A percentile compares a stretch with the other conserved stretches of the same genome.
Evolutionary conservation across 1,140 invertebrate genomes (phyloP).

Genomic region (Mercenaria mercenaria): DNA sequence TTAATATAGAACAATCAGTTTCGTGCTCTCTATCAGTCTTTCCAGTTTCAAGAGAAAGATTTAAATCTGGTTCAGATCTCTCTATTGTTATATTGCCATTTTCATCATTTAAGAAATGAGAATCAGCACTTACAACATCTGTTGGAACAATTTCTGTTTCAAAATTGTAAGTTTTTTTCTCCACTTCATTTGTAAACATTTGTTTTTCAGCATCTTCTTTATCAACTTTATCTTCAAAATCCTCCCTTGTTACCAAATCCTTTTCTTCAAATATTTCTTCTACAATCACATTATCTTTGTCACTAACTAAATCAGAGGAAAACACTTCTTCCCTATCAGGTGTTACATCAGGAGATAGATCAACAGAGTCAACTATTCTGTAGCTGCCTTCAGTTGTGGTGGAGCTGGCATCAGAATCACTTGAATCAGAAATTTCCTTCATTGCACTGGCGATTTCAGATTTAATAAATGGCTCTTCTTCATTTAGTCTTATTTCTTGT

Average conservation of each 20-base stretch:
- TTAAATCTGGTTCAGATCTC: neutral
- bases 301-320: neutral
- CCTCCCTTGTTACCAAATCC: neutral
- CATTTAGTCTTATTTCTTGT: neutral
- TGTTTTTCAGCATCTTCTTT: neutral
- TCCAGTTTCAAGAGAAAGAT: neutral
- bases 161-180: neutral
- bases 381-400: slow-evolving; percentile 77
- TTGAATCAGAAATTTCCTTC: slow-evolving; percentile 26
- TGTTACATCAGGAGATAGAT: neutral
- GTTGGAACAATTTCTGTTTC: neutral
- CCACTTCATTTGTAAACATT: too few relatives aligned
- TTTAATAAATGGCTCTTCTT: slow-evolving; percentile 3
- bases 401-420: slow-evolving; percentile 68
- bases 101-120: neutral
- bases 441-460: slow-evolving; percentile 37
- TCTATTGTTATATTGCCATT: slow-evolving; percentile 11
- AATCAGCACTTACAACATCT: neutral
- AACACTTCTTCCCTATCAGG: slow-evolving; percentile 30
- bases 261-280: neutral
- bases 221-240: neutral
- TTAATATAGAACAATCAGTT: neutral
- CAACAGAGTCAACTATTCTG: slow-evolving; percentile 54
- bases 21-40: neutral
- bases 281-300: neutral